Base-by-base conservation (phyloP, 2,797 vertebrate genomes). In the Meda fulgida region DNA sequence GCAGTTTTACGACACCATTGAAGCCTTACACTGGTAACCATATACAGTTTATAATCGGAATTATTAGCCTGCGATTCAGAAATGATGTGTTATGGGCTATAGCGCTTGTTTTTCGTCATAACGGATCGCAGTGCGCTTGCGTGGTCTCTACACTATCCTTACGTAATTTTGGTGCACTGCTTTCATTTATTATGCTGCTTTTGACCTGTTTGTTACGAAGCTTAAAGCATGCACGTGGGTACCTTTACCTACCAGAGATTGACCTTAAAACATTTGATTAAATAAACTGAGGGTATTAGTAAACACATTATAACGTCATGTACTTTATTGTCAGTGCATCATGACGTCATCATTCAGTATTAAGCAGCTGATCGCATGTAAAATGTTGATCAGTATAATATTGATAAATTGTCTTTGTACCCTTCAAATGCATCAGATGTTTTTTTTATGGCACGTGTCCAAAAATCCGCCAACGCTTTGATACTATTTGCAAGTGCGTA, bases 91-190 rank as follows among this genome's bases (percentile, higher is more conserved):
- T 43, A 1, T 58, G 65, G 13, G 16, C 69, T 43, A 34, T 65
- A 72, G n/a, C 13, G 29, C 36, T 48, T 40, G 73, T 83, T 84
- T 36, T 31, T 21, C 40, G 78, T 58, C 43, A 69, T 43, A 46
- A 60, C 60, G 78, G 67, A 34, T 67, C 51, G 10, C 82, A 80
- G 34, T 85, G 87, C 84, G 84, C 84, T 53, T 83, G 86, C 86
- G 87, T 83, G 70, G 9, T 87, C 67, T 55, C 69, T 40, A 40
- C 69, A 53, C 77, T 66, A 73, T 55, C 34, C 85, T 87, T 89
- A 89, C 87, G 83, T 89, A 88, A 89, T 89, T 87, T 86, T 89
- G 83, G 79, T 86, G 86, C 86, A 88, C 80, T 43, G 82, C 9
- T 60, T 38, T 58, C 18, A 80, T 58, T 38, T 80, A 34, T 48